phyloP scores from a whole-genome alignment of 1,140 invertebrate species.

The Rhyacophila brunnea region DNA sequence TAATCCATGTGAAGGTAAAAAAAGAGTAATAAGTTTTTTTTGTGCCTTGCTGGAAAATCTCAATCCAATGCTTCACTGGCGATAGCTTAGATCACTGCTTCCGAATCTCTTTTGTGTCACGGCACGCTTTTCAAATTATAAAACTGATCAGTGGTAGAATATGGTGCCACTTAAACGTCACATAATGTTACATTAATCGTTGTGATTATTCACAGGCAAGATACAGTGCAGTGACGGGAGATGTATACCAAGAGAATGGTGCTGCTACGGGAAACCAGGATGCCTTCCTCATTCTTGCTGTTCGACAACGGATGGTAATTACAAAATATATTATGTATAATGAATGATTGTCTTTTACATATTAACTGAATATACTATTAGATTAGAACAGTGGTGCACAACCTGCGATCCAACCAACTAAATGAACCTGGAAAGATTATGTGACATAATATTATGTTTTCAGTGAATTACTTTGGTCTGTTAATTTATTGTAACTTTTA shows the following conservation, averaged over 20 bases:
- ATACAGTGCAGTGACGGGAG: slow-evolving; percentile 20
- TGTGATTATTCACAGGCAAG: slow-evolving; percentile 10
- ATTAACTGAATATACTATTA: no score
- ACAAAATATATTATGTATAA: slow-evolving; percentile 5
- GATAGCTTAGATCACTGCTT: not conserved
- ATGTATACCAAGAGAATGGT: slow-evolving; percentile 29
- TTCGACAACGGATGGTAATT: slow-evolving; percentile 13
- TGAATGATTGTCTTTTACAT: not conserved
- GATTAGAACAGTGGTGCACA: no score
- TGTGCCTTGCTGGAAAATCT: not conserved
- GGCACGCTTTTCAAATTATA: not conserved
- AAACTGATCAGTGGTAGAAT: not conserved
- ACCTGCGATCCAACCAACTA: no score
- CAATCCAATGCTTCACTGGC: not conserved
- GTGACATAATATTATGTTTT: not conserved
- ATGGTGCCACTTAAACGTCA: no score
- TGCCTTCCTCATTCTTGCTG: slow-evolving; percentile 27
- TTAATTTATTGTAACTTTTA: not conserved
- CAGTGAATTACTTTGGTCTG: not conserved
- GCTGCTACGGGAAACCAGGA: slow-evolving; percentile 6
- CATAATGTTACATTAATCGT: not conserved
- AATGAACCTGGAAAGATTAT: not conserved
- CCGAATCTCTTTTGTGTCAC: no score
- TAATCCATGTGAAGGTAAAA: slow-evolving; percentile 24
- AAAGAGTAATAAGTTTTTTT: not conserved